These are phyloP conservation scores for Halisarca cf. caerulea DNA, from an alignment of 37 sponge, comb jelly and placozoan species.

Conservation along the genomic window DNA sequence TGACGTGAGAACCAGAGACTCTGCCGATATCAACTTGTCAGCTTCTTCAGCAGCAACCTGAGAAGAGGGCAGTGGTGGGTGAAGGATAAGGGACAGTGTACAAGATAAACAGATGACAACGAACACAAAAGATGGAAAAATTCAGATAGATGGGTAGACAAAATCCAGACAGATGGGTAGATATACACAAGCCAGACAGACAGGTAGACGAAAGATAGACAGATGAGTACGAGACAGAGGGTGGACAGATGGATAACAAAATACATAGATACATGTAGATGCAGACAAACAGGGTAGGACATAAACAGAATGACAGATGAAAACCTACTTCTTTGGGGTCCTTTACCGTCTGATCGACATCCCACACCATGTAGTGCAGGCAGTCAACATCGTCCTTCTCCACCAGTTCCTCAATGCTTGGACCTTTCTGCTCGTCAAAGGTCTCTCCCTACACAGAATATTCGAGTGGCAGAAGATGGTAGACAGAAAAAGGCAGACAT, in stretches of 20 bases:
- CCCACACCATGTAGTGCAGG: conserved; percentile 89
- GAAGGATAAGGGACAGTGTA: background rate
- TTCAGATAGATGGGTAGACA: too few species aligned
- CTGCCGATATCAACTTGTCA: background rate
- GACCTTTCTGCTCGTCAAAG: conserved; percentile 74
- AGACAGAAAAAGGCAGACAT: too few species aligned
- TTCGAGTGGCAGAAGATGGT: too few species aligned
- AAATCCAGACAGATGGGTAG: too few species aligned
- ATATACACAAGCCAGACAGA: too few species aligned
- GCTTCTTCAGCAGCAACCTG: background rate
- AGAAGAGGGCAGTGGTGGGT: background rate
- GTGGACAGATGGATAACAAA: too few species aligned
- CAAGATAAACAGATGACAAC: background rate
- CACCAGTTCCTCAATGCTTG: conserved; percentile 84
- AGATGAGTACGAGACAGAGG: too few species aligned
- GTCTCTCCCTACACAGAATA: conserved; percentile 83
- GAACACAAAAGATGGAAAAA: too few species aligned
- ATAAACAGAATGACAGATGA: too few species aligned
- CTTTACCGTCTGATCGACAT: conserved; percentile 50
- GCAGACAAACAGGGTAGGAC: too few species aligned
- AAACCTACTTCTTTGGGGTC: conserved; percentile 65
- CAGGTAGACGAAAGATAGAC: too few species aligned
- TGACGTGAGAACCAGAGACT: background rate
- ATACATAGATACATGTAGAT: too few species aligned
- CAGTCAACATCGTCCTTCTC: conserved; percentile 75